Evolutionary conservation across 2,113 vertebrate species (phyloP).

Genomic region (Megalops atlanticus): DNA sequence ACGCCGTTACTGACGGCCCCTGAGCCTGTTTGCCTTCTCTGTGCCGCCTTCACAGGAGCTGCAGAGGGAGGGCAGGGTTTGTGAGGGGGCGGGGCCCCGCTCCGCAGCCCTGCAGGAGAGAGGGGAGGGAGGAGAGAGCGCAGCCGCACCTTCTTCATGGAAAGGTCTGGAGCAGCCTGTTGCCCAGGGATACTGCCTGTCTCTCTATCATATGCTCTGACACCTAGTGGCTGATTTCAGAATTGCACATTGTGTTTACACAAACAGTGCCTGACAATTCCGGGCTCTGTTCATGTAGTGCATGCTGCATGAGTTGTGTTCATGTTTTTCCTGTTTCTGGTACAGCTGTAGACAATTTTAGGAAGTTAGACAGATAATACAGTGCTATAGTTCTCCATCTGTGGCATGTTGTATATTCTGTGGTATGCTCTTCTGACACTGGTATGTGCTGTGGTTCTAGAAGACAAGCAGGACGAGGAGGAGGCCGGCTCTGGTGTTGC

Average conservation of each 20-base stretch:
- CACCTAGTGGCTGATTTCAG: conserved; percentile 13
- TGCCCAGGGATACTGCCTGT: neutral
- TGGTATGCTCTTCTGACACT: neutral
- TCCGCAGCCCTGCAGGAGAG: conserved; percentile 14
- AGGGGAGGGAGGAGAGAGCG: neutral
- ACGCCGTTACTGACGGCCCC: too few relatives aligned
- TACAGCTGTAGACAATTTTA: neutral
- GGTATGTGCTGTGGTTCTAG: neutral
- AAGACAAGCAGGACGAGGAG: conserved; percentile 32
- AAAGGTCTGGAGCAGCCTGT: conserved; percentile 26
- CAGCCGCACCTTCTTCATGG: conserved; percentile 23
- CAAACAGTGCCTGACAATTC: neutral
- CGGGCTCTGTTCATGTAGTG: neutral
- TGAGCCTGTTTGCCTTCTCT: neutral
- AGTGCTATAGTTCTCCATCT: too few relatives aligned
- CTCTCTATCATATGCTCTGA: neutral
- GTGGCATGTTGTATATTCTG: neutral
- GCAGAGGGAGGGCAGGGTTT: conserved; percentile 4
- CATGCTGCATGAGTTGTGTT: neutral
- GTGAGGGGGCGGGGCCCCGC: conserved; percentile 5
- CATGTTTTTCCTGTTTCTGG: too few relatives aligned
- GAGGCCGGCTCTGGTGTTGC: conserved; percentile 40
- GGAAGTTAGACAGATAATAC: too few relatives aligned
- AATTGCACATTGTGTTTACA: neutral
- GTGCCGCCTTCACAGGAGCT: neutral